A percentile compares a stretch with the other conserved stretches of the same genome.
These are phyloP conservation scores for Maccullochella peelii DNA, from an alignment of 2,113 vertebrate species.

Conservation along the genomic window DNA sequence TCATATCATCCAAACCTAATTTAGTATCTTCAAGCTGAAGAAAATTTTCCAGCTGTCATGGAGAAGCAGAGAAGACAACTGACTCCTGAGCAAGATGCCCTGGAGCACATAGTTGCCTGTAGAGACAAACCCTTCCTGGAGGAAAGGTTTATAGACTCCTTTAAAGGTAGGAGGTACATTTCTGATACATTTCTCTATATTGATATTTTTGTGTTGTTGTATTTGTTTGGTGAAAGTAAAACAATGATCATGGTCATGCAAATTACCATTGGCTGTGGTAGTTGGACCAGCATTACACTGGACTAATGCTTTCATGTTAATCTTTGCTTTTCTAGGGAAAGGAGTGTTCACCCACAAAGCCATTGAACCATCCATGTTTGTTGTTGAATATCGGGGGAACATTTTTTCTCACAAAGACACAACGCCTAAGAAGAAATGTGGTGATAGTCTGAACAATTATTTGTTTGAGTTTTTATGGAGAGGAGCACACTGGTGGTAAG, in stretches of 20 bases:
- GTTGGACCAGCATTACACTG: not conserved
- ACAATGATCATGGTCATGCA: not conserved
- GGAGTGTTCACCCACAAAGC: constrained; percentile 44
- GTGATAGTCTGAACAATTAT: constrained; percentile 24
- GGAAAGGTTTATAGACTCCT: constrained; percentile 33
- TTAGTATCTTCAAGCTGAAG: not conserved
- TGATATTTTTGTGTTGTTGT: too few species aligned
- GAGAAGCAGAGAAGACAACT: not conserved
- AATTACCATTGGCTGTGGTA: not conserved
- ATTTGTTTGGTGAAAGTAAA: not conserved
- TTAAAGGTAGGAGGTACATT: constrained; percentile 47
- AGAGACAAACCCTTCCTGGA: constrained; percentile 56
- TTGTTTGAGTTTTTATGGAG: constrained; percentile 56
- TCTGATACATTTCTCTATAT: not conserved
- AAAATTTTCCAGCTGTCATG: constrained; percentile 33
- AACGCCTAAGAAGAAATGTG: not conserved
- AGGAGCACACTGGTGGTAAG: constrained; percentile 55
- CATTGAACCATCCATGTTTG: constrained; percentile 50
- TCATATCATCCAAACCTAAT: not conserved
- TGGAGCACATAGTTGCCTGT: constrained; percentile 41
- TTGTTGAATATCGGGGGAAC: constrained; percentile 59
- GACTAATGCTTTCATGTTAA: not conserved
- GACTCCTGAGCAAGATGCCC: constrained; percentile 44
- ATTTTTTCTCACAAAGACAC: not conserved
- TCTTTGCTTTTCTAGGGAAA: constrained; percentile 32